phyloP scores from a whole-genome alignment of 2,888 invertebrate species.

The Drosophila meridiana region DNA sequence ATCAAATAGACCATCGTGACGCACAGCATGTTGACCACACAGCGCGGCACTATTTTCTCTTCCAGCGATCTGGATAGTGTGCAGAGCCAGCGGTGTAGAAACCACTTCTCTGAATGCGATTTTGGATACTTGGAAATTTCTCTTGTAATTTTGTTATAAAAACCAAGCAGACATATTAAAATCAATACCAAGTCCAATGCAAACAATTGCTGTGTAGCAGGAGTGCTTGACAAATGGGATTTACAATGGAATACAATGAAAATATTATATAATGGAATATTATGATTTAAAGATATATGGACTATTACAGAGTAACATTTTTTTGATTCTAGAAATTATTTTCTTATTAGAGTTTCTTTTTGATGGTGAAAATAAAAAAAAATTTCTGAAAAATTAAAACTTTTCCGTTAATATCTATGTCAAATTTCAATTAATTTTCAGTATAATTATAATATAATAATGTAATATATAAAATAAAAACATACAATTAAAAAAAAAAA shows the following conservation, averaged over 20 bases:
- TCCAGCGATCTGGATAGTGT: constrained; percentile 19
- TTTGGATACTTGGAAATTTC: not conserved
- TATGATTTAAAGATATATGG: not conserved
- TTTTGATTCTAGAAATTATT: too few relatives aligned
- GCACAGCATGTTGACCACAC: constrained; percentile 84
- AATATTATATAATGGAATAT: not conserved
- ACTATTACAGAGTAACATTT: not conserved
- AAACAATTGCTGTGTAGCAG: constrained; percentile 78
- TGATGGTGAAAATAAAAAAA: too few relatives aligned
- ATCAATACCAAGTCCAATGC: constrained; percentile 56
- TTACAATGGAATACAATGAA: too few relatives aligned
- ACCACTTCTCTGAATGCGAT: not conserved
- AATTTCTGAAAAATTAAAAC: too few relatives aligned
- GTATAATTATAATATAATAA: too few relatives aligned
- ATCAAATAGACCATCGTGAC: constrained; percentile 89
- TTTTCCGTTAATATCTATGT: too few relatives aligned
- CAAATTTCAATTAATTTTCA: too few relatives aligned
- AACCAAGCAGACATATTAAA: constrained; percentile 14
- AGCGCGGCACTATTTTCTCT: constrained; percentile 14
- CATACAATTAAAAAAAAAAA: too few relatives aligned
- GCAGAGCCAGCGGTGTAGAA: constrained; percentile 25
- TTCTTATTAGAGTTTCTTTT: not conserved
- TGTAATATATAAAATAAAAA: too few relatives aligned
- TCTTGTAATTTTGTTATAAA: constrained; percentile 37
- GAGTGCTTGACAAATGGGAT: not conserved